Evolutionary conservation across 2,888 invertebrate genomes (phyloP), one percentile per base, ranked within the genome.

Genomic region (Lasioglossum calceatum): DNA sequence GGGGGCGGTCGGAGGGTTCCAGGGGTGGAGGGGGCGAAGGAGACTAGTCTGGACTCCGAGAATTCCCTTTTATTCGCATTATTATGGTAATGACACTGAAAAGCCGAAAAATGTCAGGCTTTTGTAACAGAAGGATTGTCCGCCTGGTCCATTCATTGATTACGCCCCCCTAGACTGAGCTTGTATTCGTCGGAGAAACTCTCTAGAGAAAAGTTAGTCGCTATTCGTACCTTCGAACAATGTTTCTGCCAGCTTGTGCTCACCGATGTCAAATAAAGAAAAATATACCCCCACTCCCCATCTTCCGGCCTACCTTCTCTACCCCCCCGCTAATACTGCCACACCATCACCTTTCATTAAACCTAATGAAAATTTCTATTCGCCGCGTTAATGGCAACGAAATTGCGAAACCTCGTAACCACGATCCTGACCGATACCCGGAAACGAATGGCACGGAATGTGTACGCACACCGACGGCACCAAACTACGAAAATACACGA

Each of bases 81-180:
- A 94, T 94, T 94, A 94, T 93, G 93, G 93, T 94, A 94, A 94
- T 94, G 94, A 94, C 94, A 94, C 94, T 94, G 94, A 93, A 92
- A 93, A 92, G 94, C 92, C 93, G 91, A 94, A 93, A 93, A 93
- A 92, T 93, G 92, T 92, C 92, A 91, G 92, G 91, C 94, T 94
- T 94, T 94, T 94, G 94, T 94, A 93, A 93, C 92, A 91, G 92
- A 93, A 92, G 92, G 92, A 89, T 94, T 94, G 93, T 94, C 93
- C 93, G 94, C 92, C 93, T 90, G 91, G 93, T 93, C 94, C 93
- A 93, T 94, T 94, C 94, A 94, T 94, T 93, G 94, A 94, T 94
- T 94, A 93, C 93, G 91, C 82, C 79, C 87, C 82, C 67, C 85
- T 91, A 89, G 91, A 88, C 88, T 84, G 81, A 84, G 90, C 80